Percentiles rank a stretch among this genome's conserved stretches.
These are phyloP conservation scores for Danio choprae DNA, from an alignment of 2,797 vertebrate species.

Conservation along the genomic window DNA sequence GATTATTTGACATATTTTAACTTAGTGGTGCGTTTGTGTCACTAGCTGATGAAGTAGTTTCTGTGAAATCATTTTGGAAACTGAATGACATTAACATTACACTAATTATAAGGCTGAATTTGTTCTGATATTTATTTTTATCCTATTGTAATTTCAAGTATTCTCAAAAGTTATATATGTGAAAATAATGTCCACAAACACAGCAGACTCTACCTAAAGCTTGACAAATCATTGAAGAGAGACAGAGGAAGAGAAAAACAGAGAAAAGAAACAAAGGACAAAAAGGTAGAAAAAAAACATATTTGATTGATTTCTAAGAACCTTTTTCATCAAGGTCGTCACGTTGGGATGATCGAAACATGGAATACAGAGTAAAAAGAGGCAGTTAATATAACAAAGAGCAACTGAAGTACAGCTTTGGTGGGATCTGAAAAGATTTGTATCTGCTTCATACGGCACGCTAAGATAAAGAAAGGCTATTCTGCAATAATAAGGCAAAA, in stretches of 20 bases:
- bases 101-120: neutral
- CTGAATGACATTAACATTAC: neutral
- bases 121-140: neutral
- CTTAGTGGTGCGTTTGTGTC: neutral
- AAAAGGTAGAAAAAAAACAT: neutral
- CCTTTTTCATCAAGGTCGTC: constrained; percentile 81
- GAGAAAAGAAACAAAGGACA: neutral
- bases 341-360: constrained; percentile 81
- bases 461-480: constrained; percentile 72
- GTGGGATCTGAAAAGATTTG: constrained; percentile 75
- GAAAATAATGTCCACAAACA: constrained; percentile 76
- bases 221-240: constrained; percentile 77
- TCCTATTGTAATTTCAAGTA: neutral
- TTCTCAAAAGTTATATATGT: constrained; percentile 48
- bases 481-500: constrained; percentile 40
- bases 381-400: constrained; percentile 80
- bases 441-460: constrained; percentile 73
- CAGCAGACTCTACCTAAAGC: constrained; percentile 80
- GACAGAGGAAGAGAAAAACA: constrained; percentile 27
- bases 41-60: neutral
- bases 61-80: neutral
- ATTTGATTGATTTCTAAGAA: constrained; percentile 81
- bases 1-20: neutral
- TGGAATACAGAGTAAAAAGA: constrained; percentile 80
- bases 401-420: constrained; percentile 76